Percentiles rank a stretch among this genome's conserved stretches.
phyloP scores from a whole-genome alignment of 2,113 vertebrate genomes.

The Lota lota region DNA sequence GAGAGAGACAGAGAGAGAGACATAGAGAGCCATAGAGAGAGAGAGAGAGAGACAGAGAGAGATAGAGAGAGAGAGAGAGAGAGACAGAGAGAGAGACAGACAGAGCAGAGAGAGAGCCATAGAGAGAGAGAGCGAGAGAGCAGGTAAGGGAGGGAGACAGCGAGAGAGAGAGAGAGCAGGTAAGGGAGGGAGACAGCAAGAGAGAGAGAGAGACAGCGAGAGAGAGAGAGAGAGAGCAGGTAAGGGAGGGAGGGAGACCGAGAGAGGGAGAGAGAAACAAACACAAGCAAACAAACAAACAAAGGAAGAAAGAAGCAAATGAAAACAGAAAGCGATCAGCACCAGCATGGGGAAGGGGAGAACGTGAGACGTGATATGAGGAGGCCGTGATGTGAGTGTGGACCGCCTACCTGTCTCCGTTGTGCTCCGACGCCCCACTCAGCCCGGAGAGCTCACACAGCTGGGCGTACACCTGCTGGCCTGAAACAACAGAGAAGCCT shows the following conservation, averaged over 20 bases:
- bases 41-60: not conserved
- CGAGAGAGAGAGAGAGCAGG: not conserved
- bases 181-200: not conserved
- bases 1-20: not conserved
- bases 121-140: slow-evolving; percentile 27
- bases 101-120: not conserved
- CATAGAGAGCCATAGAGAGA: not conserved
- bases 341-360: no score
- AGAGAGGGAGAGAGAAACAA: no score
- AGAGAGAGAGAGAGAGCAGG: not conserved
- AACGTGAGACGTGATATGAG: no score
- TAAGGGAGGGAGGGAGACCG: no score
- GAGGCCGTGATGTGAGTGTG: not conserved
- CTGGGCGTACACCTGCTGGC: slow-evolving; percentile 83
- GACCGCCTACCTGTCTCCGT: slow-evolving; percentile 60
- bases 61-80: not conserved
- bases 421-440: slow-evolving; percentile 74
- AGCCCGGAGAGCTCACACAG: slow-evolving; percentile 75
- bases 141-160: not conserved
- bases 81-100: not conserved
- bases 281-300: no score
- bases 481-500: slow-evolving; percentile 94
- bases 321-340: no score
- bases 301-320: no score
- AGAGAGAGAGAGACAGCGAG: not conserved